These are phyloP conservation scores for Hypselothyrea guttata DNA, from an alignment of 2,888 invertebrate genomes.

Conservation along the genomic window DNA sequence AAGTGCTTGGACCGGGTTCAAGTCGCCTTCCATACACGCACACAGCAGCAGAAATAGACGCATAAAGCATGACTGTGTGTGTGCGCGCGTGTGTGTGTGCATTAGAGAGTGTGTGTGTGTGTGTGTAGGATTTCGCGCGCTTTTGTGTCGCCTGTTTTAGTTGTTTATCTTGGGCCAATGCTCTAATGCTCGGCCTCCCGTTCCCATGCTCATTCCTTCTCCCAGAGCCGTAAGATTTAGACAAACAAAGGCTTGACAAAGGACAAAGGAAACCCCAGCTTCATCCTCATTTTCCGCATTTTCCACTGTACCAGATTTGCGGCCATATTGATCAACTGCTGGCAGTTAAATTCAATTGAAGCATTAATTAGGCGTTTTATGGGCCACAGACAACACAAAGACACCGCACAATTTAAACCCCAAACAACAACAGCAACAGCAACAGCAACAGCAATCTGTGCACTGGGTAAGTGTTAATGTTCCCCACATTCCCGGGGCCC, in stretches of 20 bases:
- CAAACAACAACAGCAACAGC: not conserved
- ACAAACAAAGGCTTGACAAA: constrained; percentile 31
- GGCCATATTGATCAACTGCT: constrained; percentile 56
- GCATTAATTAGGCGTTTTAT: constrained; percentile 70
- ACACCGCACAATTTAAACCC: constrained; percentile 27
- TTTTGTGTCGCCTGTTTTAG: constrained; percentile 62
- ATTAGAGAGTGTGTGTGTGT: constrained; percentile 18
- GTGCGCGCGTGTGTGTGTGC: constrained; percentile 13
- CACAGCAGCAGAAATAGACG: constrained; percentile 1
- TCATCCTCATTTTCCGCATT: constrained; percentile 30
- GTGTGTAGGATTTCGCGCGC: constrained; percentile 65
- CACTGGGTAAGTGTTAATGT: constrained; percentile 32
- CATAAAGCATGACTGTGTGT: constrained; percentile 1
- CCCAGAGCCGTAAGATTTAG: constrained; percentile 6
- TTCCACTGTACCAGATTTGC: constrained; percentile 43
- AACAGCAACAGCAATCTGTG: constrained; percentile 4
- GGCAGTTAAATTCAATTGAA: constrained; percentile 54
- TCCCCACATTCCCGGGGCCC: constrained; percentile 2
- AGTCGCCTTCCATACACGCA: no score
- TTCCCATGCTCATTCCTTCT: no score
- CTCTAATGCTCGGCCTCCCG: constrained; percentile 25
- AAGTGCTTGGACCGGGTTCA: constrained; percentile 55
- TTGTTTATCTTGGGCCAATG: constrained; percentile 53
- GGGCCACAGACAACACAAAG: constrained; percentile 66
- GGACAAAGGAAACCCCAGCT: constrained; percentile 25